Base-by-base conservation (phyloP, 2,797 vertebrate genomes). In the Lepus oiostolus region DNA sequence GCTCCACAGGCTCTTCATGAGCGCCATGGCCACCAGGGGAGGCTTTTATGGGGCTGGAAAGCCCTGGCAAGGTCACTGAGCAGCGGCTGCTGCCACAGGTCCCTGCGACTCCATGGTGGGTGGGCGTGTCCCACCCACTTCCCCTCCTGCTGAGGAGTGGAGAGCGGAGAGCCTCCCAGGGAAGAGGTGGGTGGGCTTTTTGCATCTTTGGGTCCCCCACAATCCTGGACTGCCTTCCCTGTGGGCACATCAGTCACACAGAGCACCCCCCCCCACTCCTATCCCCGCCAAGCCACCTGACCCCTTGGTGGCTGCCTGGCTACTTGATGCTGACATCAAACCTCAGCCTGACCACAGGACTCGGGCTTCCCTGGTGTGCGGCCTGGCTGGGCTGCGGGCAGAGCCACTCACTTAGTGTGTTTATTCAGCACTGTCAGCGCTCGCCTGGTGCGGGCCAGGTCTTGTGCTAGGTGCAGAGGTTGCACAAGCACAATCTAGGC, bases 31-130 rank as follows among this genome's bases (percentile, higher is more conserved):
- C 17, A 0, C 35, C 75, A 95, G 89, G 89, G 87, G 79, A 94
- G 42, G 47, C 63, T 93, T 95, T 88, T 91, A 95, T 94, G 84
- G 84, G 38, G 8, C 79, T 75, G 47, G 62, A 77, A 88, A 80
- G 7, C 22, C n/a, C 24, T 32, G 52, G 17, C 26, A 65, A 79
- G 42, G 35, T 54, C 77, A 74, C 13, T 19, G 67, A 58, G 65
- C n/a, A 54, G 13, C 30, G 68, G 84, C 81, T 88, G 72, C 83
- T 54, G 54, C 54, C 54, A 12, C 14, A 58, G 54, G 54, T 5
- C 54, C 19, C 54, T 21, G 16, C 1, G 17, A 17, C 54, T 21
- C 54, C 54, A 58, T 21, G 14, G 54, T 58, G 17, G 54, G 54
- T 17, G 42, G 42, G 42, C 42, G 8, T 12, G 22, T 54, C 1